Conservation (phyloP, 2,888 invertebrate genomes). For the Nemurella pictetii region DNA sequence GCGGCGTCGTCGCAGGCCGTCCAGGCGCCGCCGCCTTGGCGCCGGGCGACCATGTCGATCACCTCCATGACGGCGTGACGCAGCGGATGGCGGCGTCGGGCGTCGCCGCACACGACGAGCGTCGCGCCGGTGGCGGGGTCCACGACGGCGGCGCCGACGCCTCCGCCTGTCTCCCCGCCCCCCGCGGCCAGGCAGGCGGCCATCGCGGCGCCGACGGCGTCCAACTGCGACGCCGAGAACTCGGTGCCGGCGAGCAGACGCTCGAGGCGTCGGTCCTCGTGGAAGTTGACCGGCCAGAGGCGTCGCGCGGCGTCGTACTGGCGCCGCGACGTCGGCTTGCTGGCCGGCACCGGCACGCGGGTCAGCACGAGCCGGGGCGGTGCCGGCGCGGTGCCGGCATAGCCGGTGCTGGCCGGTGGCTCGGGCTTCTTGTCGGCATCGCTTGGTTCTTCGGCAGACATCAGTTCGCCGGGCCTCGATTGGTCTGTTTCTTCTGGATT, state of each 20-base stretch:
- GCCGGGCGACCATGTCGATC: constrained; percentile 80
- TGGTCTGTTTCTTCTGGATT: background rate
- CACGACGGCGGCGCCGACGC: constrained; percentile 65
- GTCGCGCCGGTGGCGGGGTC: constrained; percentile 69
- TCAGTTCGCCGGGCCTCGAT: too few relatives aligned
- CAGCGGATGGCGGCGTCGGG: constrained; percentile 63
- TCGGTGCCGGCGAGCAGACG: constrained; percentile 62
- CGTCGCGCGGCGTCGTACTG: constrained; percentile 66
- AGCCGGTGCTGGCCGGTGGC: background rate
- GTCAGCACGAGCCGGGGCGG: constrained; percentile 47
- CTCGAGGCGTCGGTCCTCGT: constrained; percentile 76
- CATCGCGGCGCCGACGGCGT: constrained; percentile 63
- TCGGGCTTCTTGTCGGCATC: background rate
- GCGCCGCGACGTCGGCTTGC: constrained; percentile 64
- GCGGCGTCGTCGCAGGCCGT: background rate
- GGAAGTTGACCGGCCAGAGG: constrained; percentile 84
- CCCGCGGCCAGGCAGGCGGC: constrained; percentile 58
- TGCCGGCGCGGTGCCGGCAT: background rate
- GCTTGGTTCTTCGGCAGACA: background rate
- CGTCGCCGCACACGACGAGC: constrained; percentile 68
- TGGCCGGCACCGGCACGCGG: constrained; percentile 67
- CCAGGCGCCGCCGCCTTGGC: constrained; percentile 81
- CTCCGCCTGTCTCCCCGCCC: constrained; percentile 27
- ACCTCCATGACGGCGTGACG: constrained; percentile 85
- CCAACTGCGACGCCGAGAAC: constrained; percentile 60